Conservation (phyloP, 92 coral and sea anemone genomes). For the Epizoanthus illoricatus region DNA sequence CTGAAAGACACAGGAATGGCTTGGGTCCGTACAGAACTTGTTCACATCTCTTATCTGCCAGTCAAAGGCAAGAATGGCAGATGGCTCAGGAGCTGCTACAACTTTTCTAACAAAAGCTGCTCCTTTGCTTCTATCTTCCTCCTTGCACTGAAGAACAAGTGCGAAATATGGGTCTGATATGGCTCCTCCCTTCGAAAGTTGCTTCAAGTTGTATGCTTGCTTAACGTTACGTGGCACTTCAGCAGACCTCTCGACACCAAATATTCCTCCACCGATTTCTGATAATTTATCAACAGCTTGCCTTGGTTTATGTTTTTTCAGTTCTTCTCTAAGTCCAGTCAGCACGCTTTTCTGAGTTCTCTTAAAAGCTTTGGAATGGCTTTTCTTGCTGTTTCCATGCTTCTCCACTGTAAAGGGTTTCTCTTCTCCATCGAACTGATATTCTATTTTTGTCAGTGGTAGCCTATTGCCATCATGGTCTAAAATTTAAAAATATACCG, state of each 20-base stretch:
- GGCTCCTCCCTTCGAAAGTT: constrained; percentile 18
- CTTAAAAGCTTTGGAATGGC: constrained; percentile 14
- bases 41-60: constrained; percentile 38
- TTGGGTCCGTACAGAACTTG: constrained; percentile 42
- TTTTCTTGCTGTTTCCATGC: constrained; percentile 51
- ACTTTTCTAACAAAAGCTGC: constrained; percentile 49
- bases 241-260: constrained; percentile 33
- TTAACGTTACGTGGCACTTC: constrained; percentile 45
- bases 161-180: constrained; percentile 44
- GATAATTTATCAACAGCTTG: constrained; percentile 41
- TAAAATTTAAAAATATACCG: too few species aligned
- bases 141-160: constrained; percentile 56
- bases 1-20: constrained; percentile 43
- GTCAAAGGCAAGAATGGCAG: constrained; percentile 44
- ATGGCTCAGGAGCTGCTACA: constrained; percentile 46
- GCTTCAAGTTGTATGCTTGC: constrained; percentile 44
- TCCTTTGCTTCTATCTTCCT: constrained; percentile 42
- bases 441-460: constrained; percentile 16
- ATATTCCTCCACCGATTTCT: constrained; percentile 37
- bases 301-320: constrained; percentile 41
- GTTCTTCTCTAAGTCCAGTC: constrained; percentile 33
- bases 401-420: constrained; percentile 33
- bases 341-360: constrained; percentile 51
- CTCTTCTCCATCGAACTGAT: constrained; percentile 31
- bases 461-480: constrained; percentile 34